Evolutionary conservation across 2,888 invertebrate genomes (phyloP), one percentile per base, ranked within the genome.

Genomic region (Halictus quadricinctus): DNA sequence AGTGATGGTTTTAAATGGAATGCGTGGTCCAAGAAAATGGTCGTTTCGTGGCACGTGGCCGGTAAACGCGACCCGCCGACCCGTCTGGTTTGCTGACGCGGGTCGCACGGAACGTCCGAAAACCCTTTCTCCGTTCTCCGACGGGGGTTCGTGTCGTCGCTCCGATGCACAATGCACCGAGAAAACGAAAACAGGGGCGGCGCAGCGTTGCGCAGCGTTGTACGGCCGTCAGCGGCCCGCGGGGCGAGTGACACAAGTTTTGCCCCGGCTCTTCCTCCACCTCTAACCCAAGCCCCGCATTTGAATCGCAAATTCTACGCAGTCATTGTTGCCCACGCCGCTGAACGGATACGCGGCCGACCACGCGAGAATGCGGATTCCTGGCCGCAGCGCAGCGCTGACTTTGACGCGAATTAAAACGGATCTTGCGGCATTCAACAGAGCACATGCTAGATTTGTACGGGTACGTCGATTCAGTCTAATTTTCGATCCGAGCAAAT

Each of bases 301-400:
- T 88, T 90, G 90, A 90, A 90, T 90, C 88, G 88, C 90, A 90
- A 90, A 90, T 90, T 81, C 81, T 64, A 43, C 80, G 74, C 69
- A 81, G 80, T 80, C 85, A 78, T 84, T 80, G 85, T 85, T 85
- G 66, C 81, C 41, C 50, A 60, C 80, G 64, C 83, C 78, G 74
- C 74, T 84, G 58, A 81, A 82, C 85, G 83, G 72, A 83, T 85
- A 78, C 72, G 76, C 84, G 79, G 79, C 81, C 74, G 72, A 76
- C 60, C 72, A 41, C 41, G 41, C 76, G 29, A 18, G 64, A 80
- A 82, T 48, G 70, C 76, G 70, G 78, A 79, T 81, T 72, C 80
- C 75, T 41, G 66, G 48, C 72, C n/a, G 60, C 60, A 18, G 72
- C 72, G 72, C 72, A 46, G 2, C 58, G 36, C 13, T 83, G 73